Evolutionary conservation across 2,797 vertebrate genomes (phyloP).

Genomic region (Antrozous pallidus): DNA sequence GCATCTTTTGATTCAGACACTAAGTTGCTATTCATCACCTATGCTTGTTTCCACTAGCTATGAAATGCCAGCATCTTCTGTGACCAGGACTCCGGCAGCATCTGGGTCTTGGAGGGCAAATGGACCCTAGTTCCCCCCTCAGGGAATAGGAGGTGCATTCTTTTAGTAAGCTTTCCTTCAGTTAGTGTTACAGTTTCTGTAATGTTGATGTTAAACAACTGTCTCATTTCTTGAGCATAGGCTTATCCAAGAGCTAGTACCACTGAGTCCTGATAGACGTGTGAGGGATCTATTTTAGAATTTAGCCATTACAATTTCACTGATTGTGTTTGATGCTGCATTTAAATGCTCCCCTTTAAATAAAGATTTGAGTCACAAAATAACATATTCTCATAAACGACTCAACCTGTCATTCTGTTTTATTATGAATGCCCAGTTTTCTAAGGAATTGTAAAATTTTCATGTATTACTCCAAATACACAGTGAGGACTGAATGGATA

Average conservation of each 20-base stretch:
- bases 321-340: conserved; percentile 43
- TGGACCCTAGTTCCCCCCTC: neutral
- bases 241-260: neutral
- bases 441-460: conserved; percentile 48
- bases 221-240: neutral
- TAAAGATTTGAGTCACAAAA: conserved; percentile 67
- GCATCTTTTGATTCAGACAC: neutral
- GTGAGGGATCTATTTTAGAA: conserved; percentile 26
- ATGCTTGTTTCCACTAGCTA: neutral
- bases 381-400: conserved; percentile 57
- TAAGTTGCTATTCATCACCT: neutral
- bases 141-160: neutral
- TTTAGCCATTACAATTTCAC: conserved; percentile 49
- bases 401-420: conserved; percentile 43
- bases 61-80: neutral
- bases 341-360: conserved; percentile 59
- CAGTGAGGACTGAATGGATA: conserved; percentile 19
- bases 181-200: neutral
- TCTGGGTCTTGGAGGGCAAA: neutral
- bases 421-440: conserved; percentile 60
- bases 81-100: too few relatives aligned
- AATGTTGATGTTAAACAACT: neutral
- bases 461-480: conserved; percentile 63
- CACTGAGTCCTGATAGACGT: neutral
- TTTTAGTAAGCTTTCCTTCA: neutral